A percentile compares a stretch with the other conserved stretches of the same genome.
phyloP scores from a whole-genome alignment of 2,888 invertebrate species.

The Netelia fuscicornis region DNA sequence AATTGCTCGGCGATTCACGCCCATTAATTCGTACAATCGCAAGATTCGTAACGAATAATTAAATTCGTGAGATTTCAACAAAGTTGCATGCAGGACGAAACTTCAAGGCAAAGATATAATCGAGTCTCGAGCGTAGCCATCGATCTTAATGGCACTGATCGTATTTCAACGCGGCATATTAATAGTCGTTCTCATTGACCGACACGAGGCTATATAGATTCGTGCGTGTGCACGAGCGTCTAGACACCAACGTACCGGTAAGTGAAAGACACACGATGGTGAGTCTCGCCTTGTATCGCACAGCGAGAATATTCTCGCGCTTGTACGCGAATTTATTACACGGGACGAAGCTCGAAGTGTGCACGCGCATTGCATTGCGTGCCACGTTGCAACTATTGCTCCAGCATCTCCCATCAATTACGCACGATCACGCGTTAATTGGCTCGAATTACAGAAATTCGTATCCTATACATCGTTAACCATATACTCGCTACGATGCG shows the following conservation, averaged over 20 bases:
- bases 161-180: constrained; percentile 73
- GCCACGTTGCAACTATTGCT: constrained; percentile 66
- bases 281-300: not conserved
- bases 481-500: constrained; percentile 57
- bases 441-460: constrained; percentile 77
- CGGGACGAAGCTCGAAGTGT: constrained; percentile 37
- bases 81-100: constrained; percentile 30
- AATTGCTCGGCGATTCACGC: not conserved
- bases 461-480: constrained; percentile 71
- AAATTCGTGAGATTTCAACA: not conserved
- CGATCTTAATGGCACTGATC: constrained; percentile 67
- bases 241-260: constrained; percentile 10
- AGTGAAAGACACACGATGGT: not conserved
- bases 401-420: constrained; percentile 74
- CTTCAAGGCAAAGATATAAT: constrained; percentile 50
- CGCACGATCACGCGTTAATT: constrained; percentile 75
- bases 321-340: constrained; percentile 40
- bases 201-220: constrained; percentile 41
- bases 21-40: not conserved
- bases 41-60: not conserved
- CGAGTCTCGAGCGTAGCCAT: constrained; percentile 56
- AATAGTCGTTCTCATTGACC: constrained; percentile 66
- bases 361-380: constrained; percentile 67
- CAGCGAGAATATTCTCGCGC: not conserved
- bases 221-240: not conserved